A percentile compares a stretch with the other conserved stretches of the same genome.
Conservation (phyloP, 2,113 vertebrate species). For the Morone chrysops region DNA sequence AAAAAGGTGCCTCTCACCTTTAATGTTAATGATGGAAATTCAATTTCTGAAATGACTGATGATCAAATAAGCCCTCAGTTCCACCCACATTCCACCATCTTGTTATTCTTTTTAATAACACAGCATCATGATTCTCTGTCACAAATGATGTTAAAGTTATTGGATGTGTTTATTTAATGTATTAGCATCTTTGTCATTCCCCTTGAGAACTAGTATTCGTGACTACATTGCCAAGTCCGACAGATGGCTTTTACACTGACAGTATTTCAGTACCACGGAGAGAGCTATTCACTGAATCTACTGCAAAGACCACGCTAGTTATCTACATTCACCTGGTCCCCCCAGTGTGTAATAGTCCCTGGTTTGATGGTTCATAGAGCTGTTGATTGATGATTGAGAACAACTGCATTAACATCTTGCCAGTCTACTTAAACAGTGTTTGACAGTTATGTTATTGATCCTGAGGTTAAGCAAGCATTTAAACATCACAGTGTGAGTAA, state of each 20-base stretch:
- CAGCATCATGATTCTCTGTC: not conserved
- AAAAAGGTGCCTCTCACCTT: not conserved
- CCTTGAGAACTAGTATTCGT: conserved; percentile 25
- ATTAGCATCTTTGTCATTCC: conserved; percentile 11
- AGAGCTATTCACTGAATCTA: not conserved
- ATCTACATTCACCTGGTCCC: too few relatives aligned
- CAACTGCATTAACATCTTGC: not conserved
- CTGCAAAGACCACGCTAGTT: not conserved
- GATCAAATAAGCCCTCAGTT: not conserved
- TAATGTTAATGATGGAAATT: not conserved
- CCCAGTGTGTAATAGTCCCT: not conserved
- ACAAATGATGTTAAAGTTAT: not conserved
- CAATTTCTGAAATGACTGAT: conserved; percentile 12
- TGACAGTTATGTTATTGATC: conserved; percentile 10
- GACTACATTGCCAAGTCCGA: not conserved
- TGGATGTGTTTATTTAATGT: not conserved
- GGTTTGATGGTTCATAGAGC: too few relatives aligned
- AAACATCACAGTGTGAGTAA: not conserved
- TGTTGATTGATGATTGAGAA: not conserved
- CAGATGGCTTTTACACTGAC: conserved; percentile 20
- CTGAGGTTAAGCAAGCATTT: not conserved
- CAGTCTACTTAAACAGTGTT: not conserved
- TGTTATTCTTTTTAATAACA: not conserved
- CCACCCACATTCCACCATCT: not conserved
- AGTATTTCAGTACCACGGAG: conserved; percentile 27